Percentiles rank a stretch among this genome's conserved stretches.
These are phyloP conservation scores for Neodiprion pinetum DNA, from an alignment of 1,140 invertebrate genomes.

Conservation along the genomic window DNA sequence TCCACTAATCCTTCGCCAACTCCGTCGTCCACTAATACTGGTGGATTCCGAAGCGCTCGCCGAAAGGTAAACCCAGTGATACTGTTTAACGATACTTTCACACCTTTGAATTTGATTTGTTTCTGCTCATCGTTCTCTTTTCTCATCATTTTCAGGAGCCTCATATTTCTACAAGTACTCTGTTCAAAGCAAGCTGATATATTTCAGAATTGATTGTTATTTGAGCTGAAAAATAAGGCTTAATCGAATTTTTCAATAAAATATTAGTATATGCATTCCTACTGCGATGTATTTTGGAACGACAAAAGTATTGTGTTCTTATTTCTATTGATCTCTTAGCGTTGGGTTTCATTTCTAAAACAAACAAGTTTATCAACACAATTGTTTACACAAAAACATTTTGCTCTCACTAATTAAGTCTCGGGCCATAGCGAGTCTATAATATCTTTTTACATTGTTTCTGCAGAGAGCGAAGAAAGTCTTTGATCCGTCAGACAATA, in stretches of 20 bases:
- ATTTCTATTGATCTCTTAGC: constrained; percentile 10
- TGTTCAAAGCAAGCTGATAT: too few relatives aligned
- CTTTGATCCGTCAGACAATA: constrained; percentile 80
- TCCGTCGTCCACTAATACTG: constrained; percentile 47
- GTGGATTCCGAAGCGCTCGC: constrained; percentile 54
- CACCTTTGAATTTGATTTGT: neutral
- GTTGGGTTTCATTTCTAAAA: constrained; percentile 20
- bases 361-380: constrained; percentile 17
- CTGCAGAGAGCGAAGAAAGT: constrained; percentile 73
- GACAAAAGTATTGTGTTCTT: neutral
- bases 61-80: constrained; percentile 48
- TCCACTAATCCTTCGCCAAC: constrained; percentile 57
- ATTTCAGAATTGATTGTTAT: too few relatives aligned
- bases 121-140: neutral
- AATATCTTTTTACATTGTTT: constrained; percentile 27
- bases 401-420: constrained; percentile 18
- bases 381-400: constrained; percentile 11
- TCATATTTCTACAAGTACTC: neutral
- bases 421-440: constrained; percentile 8
- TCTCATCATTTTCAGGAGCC: neutral
- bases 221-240: too few relatives aligned
- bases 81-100: neutral
- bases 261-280: neutral
- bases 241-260: neutral
- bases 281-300: too few relatives aligned